Percentiles rank a stretch among this genome's conserved stretches.
These are phyloP conservation scores for Brachylomia viminalis DNA, from an alignment of 2,888 invertebrate species.

Conservation along the genomic window DNA sequence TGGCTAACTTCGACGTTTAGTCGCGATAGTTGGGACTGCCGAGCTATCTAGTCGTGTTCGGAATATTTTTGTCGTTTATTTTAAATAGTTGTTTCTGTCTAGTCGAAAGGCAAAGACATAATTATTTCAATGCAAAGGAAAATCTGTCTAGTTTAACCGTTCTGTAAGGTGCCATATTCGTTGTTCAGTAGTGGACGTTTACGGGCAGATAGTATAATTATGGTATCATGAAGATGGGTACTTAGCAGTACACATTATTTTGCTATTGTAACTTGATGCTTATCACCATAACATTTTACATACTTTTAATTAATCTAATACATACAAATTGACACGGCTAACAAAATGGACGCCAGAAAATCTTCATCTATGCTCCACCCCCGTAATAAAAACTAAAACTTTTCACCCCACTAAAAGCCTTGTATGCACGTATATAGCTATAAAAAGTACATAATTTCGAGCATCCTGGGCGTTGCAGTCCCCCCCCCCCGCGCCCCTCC, in stretches of 20 bases:
- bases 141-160: not conserved
- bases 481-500: slow-evolving; percentile 37
- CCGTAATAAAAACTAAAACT: slow-evolving; percentile 24
- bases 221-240: not conserved
- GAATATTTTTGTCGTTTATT: slow-evolving; percentile 25
- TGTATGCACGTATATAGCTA: slow-evolving; percentile 45
- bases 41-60: not conserved
- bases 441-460: slow-evolving; percentile 52
- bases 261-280: not conserved
- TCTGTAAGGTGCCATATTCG: not conserved
- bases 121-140: not conserved
- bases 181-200: not conserved
- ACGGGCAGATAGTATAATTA: too few species aligned
- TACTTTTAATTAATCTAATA: not conserved
- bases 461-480: slow-evolving; percentile 62
- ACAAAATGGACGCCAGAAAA: slow-evolving; percentile 20
- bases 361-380: slow-evolving; percentile 8
- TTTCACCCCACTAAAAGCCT: slow-evolving; percentile 32
- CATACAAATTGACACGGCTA: not conserved
- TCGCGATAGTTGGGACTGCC: slow-evolving; percentile 16
- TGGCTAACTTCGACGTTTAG: slow-evolving; percentile 16
- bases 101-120: not conserved
- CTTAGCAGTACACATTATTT: not conserved
- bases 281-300: not conserved
- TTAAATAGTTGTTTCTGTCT: not conserved